Evolutionary conservation across 2,888 invertebrate genomes (phyloP), one percentile per base, ranked within the genome.

Genomic region (Plebejus argus): DNA sequence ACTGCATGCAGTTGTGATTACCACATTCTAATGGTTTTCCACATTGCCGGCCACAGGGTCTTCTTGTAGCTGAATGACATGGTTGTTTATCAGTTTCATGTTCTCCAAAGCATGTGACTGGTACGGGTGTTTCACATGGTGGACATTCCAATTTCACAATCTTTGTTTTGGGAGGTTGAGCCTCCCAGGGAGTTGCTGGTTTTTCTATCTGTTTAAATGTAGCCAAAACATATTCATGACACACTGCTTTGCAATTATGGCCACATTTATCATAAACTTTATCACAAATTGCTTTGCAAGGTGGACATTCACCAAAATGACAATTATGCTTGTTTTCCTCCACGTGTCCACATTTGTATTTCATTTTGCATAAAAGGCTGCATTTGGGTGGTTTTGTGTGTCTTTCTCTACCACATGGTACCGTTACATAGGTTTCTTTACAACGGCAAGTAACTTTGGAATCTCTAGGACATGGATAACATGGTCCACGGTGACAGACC

Each of bases 351-450:
- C 99, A 99, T 86, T 97, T 96, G 4, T 98, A 96, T 56, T 97
- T 96, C 74, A 96, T 95, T 96, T 94, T 96, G 90, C 98, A 99
- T 0, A 91, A 91, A 78, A 96, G 94, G 79, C 91, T 93, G 85
- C 99, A 99, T 84, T 95, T 96, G 1, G 98, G 98, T 10, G 98
- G 97, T 83, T 96, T 96, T 0, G 96, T 96, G 81, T 95, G 95
- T 78, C 95, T 95, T 83, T 97, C 97, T 78, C 97, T 95, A 0
- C 99, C 99, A 90, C 99, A 99, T 0, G 98, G 98, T 1, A 99
- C 97, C 12, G 95, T 96, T 18, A 97, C 92, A 71, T 95, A 95
- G 1, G 97, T 98, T 79, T 94, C 94, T 72, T 98, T 97, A 88
- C 99, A 99, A 78, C 96, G 95, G 85, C 99, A 99, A 23, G 96